These are phyloP conservation scores for Slavum lentiscoides DNA, from an alignment of 2,888 invertebrate species.

Conservation along the genomic window DNA sequence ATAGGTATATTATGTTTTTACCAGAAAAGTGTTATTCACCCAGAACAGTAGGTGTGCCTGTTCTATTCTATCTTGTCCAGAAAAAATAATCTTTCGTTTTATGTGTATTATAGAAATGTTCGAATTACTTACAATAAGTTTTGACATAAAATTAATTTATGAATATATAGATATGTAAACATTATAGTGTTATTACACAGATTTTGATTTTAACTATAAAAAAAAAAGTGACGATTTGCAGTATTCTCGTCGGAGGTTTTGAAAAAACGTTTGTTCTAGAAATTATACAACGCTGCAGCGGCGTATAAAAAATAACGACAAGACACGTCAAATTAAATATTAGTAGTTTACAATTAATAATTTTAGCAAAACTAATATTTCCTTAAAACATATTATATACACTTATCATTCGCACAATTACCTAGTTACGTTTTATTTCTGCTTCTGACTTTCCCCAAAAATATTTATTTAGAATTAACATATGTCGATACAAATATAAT, in stretches of 20 bases:
- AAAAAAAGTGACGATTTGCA: not conserved
- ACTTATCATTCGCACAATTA: not conserved
- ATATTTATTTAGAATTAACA: conserved; percentile 25
- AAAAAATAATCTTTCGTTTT: no score
- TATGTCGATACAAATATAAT: conserved; percentile 30
- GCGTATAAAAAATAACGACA: no score
- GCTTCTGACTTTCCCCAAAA: conserved; percentile 27
- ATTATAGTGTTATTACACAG: not conserved
- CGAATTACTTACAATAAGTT: no score
- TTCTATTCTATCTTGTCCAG: no score
- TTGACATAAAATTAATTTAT: no score
- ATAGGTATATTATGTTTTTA: no score
- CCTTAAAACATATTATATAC: not conserved
- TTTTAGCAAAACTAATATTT: not conserved
- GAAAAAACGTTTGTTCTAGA: not conserved
- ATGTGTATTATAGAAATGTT: no score
- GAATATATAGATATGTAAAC: no score
- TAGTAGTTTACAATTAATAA: not conserved
- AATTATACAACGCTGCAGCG: not conserved
- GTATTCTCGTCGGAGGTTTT: not conserved
- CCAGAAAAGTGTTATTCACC: no score
- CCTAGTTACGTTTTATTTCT: not conserved
- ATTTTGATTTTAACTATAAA: not conserved
- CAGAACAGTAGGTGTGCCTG: no score
- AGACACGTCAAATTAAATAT: not conserved